These are phyloP conservation scores for Lepus oiostolus DNA, from an alignment of 2,797 vertebrate species.

Conservation along the genomic window DNA sequence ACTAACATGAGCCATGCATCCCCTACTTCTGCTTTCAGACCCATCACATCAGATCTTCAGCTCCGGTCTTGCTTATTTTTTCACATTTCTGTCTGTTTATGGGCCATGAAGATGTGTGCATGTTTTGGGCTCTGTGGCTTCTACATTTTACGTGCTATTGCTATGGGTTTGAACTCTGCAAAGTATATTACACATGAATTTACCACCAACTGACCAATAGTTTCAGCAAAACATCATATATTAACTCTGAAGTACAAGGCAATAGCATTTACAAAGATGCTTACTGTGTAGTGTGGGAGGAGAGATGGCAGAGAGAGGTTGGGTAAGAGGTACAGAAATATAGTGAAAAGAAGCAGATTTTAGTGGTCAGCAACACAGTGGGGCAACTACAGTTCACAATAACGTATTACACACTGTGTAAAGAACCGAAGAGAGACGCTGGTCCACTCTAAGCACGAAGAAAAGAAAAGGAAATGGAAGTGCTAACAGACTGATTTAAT, in stretches of 20 bases:
- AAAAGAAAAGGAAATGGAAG: too few species aligned
- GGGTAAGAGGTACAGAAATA: too few species aligned
- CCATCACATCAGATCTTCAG: background rate
- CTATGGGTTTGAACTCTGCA: background rate
- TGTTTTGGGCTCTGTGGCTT: background rate
- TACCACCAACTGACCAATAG: background rate
- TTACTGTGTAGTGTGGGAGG: background rate
- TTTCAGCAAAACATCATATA: conserved; percentile 28
- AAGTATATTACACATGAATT: background rate
- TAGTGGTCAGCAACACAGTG: too few species aligned
- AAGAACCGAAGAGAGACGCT: too few species aligned
- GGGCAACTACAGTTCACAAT: too few species aligned
- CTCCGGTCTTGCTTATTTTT: background rate
- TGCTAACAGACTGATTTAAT: too few species aligned
- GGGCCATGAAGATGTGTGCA: background rate
- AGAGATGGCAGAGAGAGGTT: too few species aligned
- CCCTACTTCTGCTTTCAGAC: background rate
- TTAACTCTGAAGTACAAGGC: conserved; percentile 28
- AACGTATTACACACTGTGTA: too few species aligned
- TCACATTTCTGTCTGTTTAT: conserved; percentile 19
- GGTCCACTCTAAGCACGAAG: too few species aligned
- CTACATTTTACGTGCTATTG: conserved; percentile 15
- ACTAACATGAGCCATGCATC: background rate
- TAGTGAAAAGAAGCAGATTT: too few species aligned
- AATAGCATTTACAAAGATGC: background rate